A percentile compares a stretch with the other conserved stretches of the same genome.
Conservation (phyloP, 2,113 vertebrate genomes). For the Dendrocopos noguchii region DNA sequence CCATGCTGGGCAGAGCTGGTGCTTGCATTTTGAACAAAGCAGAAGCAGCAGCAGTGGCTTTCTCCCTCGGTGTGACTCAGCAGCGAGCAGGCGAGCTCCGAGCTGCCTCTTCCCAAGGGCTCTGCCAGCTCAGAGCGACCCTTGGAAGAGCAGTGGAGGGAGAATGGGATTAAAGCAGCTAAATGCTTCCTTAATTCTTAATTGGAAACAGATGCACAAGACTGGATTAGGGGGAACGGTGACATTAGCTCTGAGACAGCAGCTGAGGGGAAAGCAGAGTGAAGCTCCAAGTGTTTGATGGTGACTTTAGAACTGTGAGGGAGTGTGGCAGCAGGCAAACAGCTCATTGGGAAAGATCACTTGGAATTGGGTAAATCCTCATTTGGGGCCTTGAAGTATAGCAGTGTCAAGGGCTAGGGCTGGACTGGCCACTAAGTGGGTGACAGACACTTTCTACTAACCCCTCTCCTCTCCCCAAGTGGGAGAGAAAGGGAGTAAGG, state of each 20-base stretch:
- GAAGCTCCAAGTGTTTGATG: neutral
- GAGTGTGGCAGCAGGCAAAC: neutral
- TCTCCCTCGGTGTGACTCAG: neutral
- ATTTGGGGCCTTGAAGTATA: neutral
- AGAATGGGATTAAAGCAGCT: neutral
- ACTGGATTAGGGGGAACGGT: slow-evolving; percentile 8
- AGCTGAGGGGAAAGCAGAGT: neutral
- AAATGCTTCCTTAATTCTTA: slow-evolving; percentile 35
- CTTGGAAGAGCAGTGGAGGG: neutral
- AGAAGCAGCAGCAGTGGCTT: neutral
- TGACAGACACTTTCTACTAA: too few species aligned
- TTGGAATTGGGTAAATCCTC: neutral
- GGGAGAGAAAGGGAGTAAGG: too few species aligned
- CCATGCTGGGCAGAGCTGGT: neutral
- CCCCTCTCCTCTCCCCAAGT: too few species aligned
- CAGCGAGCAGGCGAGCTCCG: accelerated
- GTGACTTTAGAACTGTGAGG: neutral
- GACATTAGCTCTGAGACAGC: neutral
- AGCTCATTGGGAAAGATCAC: neutral
- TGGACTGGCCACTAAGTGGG: too few species aligned
- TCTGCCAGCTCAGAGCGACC: neutral
- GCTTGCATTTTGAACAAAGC: neutral
- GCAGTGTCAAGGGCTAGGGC: too few species aligned
- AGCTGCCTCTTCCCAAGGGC: neutral
- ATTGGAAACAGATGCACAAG: slow-evolving; percentile 15